Evolutionary conservation across 23 tunicate genomes (phyloP).

Genomic region (Clavelina lepadiformis): DNA sequence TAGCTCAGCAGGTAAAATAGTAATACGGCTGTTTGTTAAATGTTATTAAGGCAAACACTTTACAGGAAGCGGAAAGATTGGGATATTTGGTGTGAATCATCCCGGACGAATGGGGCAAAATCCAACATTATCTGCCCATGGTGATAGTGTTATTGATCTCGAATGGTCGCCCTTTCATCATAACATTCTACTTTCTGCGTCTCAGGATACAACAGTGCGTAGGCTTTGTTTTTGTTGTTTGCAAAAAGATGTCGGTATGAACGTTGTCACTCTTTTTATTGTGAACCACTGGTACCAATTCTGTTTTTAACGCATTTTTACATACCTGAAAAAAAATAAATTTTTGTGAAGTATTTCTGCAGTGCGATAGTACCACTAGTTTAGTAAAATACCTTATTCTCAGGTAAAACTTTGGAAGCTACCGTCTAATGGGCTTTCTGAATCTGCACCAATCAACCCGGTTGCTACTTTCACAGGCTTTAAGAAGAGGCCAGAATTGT

Average conservation of each 20-base stretch:
- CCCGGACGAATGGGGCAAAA: slow-evolving; percentile 50
- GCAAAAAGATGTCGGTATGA: too few species aligned
- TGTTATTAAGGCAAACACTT: too few species aligned
- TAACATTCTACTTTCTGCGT: slow-evolving; percentile 57
- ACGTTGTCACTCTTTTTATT: too few species aligned
- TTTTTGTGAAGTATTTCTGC: too few species aligned
- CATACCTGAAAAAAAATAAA: too few species aligned
- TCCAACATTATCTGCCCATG: slow-evolving; percentile 65
- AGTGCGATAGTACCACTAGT: too few species aligned
- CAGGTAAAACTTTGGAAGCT: slow-evolving; percentile 85
- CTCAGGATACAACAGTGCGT: slow-evolving; percentile 76
- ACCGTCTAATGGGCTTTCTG: slow-evolving; percentile 49
- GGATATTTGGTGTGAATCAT: slow-evolving; percentile 32
- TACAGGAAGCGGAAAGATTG: slow-evolving; percentile 80
- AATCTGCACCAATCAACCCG: slow-evolving; percentile 9
- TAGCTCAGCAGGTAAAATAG: too few species aligned
- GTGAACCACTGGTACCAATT: too few species aligned
- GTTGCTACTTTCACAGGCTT: slow-evolving; percentile 28
- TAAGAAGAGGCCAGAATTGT: slow-evolving; percentile 37
- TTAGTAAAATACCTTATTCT: too few species aligned
- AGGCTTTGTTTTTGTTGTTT: too few species aligned
- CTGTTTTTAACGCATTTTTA: too few species aligned
- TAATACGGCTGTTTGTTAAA: too few species aligned
- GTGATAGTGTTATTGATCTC: slow-evolving; percentile 58
- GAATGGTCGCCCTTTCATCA: slow-evolving; percentile 81